Conservation (phyloP, 2,113 vertebrate genomes). For the Caloenas nicobarica region DNA sequence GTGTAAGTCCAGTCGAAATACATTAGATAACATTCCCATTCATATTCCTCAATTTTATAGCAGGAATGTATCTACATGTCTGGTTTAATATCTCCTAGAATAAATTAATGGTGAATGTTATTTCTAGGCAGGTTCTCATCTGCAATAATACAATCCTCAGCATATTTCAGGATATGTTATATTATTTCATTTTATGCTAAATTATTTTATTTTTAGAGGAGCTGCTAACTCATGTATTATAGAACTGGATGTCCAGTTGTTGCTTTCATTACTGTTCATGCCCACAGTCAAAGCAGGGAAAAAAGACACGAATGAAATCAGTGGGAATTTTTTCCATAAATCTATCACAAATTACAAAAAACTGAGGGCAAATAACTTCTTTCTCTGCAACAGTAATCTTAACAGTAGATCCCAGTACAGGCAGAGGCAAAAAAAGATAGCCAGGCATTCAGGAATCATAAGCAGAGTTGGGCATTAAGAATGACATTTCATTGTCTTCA, state of each 20-base stretch:
- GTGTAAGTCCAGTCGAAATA: neutral
- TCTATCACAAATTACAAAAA: neutral
- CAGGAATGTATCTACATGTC: neutral
- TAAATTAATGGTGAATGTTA: constrained; percentile 1
- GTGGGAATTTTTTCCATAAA: neutral
- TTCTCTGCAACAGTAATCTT: neutral
- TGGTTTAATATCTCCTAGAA: neutral
- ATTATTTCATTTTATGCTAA: neutral
- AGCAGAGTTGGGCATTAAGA: neutral
- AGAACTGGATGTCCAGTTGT: neutral
- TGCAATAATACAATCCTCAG: neutral
- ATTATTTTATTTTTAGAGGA: neutral
- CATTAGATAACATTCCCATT: neutral
- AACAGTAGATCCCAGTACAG: neutral
- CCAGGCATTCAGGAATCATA: neutral
- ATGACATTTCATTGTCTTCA: neutral
- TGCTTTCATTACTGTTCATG: neutral
- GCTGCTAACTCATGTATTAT: neutral
- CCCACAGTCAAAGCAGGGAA: neutral
- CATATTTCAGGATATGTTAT: neutral
- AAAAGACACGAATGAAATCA: neutral
- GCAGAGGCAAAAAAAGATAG: neutral
- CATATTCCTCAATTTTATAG: neutral
- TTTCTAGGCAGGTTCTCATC: neutral
- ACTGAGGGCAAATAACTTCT: neutral